Evolutionary conservation across 2,888 invertebrate genomes (phyloP), one percentile per base, ranked within the genome.

Genomic region (Germaria angustata): DNA sequence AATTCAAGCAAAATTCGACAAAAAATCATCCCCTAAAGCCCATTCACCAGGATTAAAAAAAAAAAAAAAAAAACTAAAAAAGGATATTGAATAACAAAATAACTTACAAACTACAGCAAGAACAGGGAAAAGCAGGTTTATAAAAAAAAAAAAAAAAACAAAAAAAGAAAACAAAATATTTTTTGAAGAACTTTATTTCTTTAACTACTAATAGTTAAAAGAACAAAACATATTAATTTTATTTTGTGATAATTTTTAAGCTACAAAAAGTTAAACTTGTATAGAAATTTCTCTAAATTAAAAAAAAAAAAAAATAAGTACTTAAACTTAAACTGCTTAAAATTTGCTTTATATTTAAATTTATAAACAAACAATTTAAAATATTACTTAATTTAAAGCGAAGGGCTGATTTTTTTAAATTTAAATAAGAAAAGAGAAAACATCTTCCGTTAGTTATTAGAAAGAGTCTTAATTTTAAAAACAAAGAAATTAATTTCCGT

Each of bases 401-500:
- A 82, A 63, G 51, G 59, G 69, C 79, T 84, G 80, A 82, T 80
- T 75, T 71, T 73, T 80, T 65, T 61, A 63, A 75, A 79, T 44
- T 28, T 22, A 46, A 34, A 81, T 0, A 39, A 80, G 78, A 66
- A 32, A 75, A 75, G 39, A 34, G 20, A 76, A 76, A 84, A 86
- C 84, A 85, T 87, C 86, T 86, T 87, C 77, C 84, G 83, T 65
- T 84, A 75, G 76, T 57, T 79, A 80, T 84, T 81, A 85, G 80
- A 84, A 46, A 75, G 41, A 15, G 7, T 63, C 15, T 63, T 44
- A 44, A 61, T 69, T 53, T 46, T 46, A 66, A 28, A 59, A 61
- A 61, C 24, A 22, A n/a, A 7, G 13, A 39, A 72, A 72, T 11
- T 66, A 59, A 59, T 71, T 79, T 72, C 79, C 72, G 72, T 79